A percentile compares a stretch with the other conserved stretches of the same genome.
Conservation (phyloP, 1,140 invertebrate species). For the Ostrea denselamellosa region DNA sequence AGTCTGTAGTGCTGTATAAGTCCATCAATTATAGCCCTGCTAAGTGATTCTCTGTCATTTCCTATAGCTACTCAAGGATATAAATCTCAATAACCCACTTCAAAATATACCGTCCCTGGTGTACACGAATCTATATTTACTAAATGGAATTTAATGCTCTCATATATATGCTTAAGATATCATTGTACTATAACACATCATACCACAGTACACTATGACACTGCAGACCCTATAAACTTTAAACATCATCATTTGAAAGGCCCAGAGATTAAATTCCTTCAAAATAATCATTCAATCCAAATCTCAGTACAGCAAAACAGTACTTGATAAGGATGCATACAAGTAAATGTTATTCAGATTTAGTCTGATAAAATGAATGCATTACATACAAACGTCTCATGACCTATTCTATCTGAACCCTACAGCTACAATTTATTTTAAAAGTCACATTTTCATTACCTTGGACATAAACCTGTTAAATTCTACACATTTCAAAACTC, state of each 20-base stretch:
- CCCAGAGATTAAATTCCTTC: too few relatives aligned
- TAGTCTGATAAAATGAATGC: neutral
- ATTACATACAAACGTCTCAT: neutral
- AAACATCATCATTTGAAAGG: too few relatives aligned
- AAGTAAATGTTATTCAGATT: too few relatives aligned
- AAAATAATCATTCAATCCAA: too few relatives aligned
- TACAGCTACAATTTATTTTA: neutral
- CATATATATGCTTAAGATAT: too few relatives aligned
- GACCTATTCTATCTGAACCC: neutral
- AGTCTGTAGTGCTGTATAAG: neutral
- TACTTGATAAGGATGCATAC: too few relatives aligned
- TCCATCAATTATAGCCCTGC: neutral
- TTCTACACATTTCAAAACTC: neutral
- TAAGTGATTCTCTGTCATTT: neutral
- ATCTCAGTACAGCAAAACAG: too few relatives aligned
- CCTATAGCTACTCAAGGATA: neutral
- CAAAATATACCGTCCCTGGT: neutral
- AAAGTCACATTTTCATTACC: neutral
- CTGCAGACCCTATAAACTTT: too few relatives aligned
- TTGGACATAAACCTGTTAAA: neutral
- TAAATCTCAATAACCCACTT: neutral
- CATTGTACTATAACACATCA: too few relatives aligned
- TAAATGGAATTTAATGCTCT: neutral
- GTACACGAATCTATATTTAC: neutral
- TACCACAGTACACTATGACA: too few relatives aligned